Evolutionary conservation across 2,888 invertebrate species (phyloP), one percentile per base, ranked within the genome.

Genomic region (Steinernema hermaphroditum): DNA sequence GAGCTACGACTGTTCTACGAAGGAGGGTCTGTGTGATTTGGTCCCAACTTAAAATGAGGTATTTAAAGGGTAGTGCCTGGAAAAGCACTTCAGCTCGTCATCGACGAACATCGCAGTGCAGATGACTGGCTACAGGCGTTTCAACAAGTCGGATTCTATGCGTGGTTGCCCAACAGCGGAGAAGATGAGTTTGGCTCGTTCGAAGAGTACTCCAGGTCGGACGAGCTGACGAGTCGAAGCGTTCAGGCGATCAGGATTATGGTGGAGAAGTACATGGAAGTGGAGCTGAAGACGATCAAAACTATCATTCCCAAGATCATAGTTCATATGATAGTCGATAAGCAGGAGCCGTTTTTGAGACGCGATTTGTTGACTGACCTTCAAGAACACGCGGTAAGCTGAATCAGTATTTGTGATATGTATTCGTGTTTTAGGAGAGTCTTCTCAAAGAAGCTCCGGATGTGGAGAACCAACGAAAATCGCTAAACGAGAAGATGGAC

Each of bases 281-380:
- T 29, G 9, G 62, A 62, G 62, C 32, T 32, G 62, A 62, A 62
- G n/a, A 62, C 62, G 2, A 29, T 62, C 32, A 16, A 62, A 32
- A 62, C 62, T 1, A 62, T 62, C 1, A 16, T 62, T 12, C 62
- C 62, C 1, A 62, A 62, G 62, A 62, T 62, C 62, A 62, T 32
- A 6, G 32, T n/a, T 1, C 32, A 32, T 16, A 24, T n/a, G 6
- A 32, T 62, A 14, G 16, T 34, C 62, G 62, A 62, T 29, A 29
- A 62, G 16, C 29, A 32, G 16, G 9, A 32, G 16, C 16, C 6
- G 6, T 62, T 32, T 32, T 12, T 62, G 29, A n/a, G 2, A 9
- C 2, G 32, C 32, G 62, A 62, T 8, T 32, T 62, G n/a, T 2
- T 19, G 2, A 1, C 22, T 22, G 50, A 50, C 14, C 62, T 62